Percentiles rank a stretch among this genome's conserved stretches.
These are phyloP conservation scores for Anguilla anguilla DNA, from an alignment of 2,797 vertebrate species.

Conservation along the genomic window DNA sequence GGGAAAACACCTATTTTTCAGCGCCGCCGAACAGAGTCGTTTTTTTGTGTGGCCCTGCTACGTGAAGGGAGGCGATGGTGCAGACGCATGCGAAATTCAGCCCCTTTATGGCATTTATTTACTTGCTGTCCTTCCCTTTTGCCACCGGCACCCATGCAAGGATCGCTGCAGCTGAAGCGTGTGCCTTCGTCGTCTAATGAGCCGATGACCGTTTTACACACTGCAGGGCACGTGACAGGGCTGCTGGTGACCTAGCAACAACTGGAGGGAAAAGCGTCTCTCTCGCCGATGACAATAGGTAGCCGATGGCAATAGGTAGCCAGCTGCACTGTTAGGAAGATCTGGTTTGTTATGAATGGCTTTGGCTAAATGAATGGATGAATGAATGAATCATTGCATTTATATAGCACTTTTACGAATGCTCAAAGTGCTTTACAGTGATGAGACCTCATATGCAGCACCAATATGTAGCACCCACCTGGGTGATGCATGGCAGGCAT, in stretches of 20 bases:
- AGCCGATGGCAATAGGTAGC: neutral
- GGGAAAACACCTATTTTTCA: conserved; percentile 1
- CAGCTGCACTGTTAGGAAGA: neutral
- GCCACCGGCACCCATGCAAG: neutral
- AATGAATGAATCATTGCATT: too few relatives aligned
- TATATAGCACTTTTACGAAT: too few relatives aligned
- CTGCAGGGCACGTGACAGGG: neutral
- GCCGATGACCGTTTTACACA: neutral
- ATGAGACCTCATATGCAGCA: too few relatives aligned
- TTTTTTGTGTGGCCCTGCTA: neutral
- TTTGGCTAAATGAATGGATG: neutral
- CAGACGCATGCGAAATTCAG: neutral
- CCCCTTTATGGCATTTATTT: neutral
- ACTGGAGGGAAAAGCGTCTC: neutral
- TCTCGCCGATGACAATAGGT: neutral
- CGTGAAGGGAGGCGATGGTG: neutral
- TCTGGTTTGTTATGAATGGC: neutral
- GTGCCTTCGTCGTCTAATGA: neutral
- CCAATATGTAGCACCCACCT: too few relatives aligned
- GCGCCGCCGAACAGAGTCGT: neutral
- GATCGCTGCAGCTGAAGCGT: neutral
- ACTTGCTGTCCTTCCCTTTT: neutral
- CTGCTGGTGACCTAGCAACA: neutral
- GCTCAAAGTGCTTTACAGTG: too few relatives aligned
- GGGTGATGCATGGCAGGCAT: too few relatives aligned